Evolutionary conservation across 2,888 invertebrate genomes (phyloP).

Genomic region (Microctonus aethiopoides): DNA sequence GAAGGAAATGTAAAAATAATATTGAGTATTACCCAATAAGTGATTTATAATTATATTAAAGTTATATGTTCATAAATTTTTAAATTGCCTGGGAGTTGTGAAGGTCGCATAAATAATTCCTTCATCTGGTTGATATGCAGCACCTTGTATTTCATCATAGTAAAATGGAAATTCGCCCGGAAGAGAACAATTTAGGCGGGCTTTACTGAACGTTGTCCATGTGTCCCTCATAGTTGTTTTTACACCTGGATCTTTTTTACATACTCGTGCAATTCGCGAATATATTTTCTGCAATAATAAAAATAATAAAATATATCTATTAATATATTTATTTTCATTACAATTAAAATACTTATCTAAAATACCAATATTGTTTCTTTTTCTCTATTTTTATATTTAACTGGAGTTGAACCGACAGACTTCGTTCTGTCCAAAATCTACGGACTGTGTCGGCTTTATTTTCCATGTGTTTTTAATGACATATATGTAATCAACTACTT

Average conservation of each 20-base stretch:
- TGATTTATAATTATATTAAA: not conserved
- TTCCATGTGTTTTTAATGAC: too few relatives aligned
- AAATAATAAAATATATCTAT: not conserved
- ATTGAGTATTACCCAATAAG: not conserved
- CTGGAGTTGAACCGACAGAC: too few relatives aligned
- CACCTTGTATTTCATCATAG: conserved; percentile 89
- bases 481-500: too few relatives aligned
- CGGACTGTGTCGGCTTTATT: too few relatives aligned
- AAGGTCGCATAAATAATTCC: conserved; percentile 86
- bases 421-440: too few relatives aligned
- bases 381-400: too few relatives aligned
- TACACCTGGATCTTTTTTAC: conserved; percentile 89
- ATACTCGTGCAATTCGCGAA: conserved; percentile 90
- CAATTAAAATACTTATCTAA: too few relatives aligned
- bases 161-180: conserved; percentile 89
- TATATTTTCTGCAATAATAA: conserved; percentile 77
- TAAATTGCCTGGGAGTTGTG: conserved; percentile 78
- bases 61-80: not conserved
- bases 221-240: conserved; percentile 81
- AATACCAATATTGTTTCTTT: too few relatives aligned
- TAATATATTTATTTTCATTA: not conserved
- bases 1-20: not conserved
- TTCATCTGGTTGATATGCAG: conserved; percentile 81
- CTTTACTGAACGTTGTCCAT: conserved; percentile 93
- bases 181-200: conserved; percentile 84